phyloP scores from a whole-genome alignment of 2,113 vertebrate species.

The Poeciliopsis occidentalis region DNA sequence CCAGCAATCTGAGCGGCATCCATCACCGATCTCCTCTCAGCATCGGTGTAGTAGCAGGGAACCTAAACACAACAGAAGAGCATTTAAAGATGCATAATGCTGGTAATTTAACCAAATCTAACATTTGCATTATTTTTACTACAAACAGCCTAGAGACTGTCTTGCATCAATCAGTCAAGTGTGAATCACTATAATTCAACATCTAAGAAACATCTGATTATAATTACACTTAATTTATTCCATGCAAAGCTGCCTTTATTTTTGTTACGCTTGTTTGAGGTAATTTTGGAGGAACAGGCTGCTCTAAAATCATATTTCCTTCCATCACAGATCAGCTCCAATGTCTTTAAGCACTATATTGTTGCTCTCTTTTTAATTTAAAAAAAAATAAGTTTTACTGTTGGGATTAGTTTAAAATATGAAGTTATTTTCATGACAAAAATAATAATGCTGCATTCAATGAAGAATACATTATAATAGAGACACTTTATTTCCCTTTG shows the following conservation, averaged over 20 bases:
- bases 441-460: background rate
- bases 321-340: background rate
- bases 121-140: too few relatives aligned
- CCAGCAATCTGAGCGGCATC: conserved; percentile 98
- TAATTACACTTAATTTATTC: too few relatives aligned
- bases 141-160: too few relatives aligned
- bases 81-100: background rate
- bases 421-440: background rate
- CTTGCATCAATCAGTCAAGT: too few relatives aligned
- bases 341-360: background rate
- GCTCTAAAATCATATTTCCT: background rate
- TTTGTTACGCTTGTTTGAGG: background rate
- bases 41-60: conserved; percentile 94
- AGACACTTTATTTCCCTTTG: too few relatives aligned
- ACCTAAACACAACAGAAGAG: conserved; percentile 78
- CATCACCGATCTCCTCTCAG: conserved; percentile 93
- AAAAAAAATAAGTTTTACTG: too few relatives aligned
- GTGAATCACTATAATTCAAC: too few relatives aligned
- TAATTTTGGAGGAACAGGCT: background rate
- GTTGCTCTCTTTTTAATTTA: background rate
- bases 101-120: background rate
- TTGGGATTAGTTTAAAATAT: background rate
- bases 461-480: background rate
- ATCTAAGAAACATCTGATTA: too few relatives aligned
- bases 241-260: too few relatives aligned